Evolutionary conservation across 2,113 vertebrate species (phyloP).

Genomic region (Myotis lucifugus): DNA sequence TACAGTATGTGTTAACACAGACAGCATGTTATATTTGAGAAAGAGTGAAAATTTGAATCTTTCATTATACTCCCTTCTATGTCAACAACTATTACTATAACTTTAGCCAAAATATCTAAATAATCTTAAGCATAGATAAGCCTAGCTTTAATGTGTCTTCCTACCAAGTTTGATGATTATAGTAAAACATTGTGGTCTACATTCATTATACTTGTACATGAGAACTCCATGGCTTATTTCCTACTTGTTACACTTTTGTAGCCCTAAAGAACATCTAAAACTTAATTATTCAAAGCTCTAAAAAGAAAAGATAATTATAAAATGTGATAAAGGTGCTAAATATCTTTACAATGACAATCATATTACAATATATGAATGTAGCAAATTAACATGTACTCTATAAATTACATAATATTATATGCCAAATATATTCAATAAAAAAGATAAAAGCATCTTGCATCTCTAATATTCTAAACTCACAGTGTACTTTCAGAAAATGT

Average conservation of each 20-base stretch:
- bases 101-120: not conserved
- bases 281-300: not conserved
- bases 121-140: not conserved
- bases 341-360: not conserved
- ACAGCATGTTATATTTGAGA: not conserved
- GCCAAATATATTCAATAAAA: not conserved
- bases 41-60: not conserved
- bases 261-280: not conserved
- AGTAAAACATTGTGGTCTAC: not conserved
- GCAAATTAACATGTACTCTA: not conserved
- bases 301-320: not conserved
- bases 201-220: not conserved
- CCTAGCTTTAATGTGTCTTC: not conserved
- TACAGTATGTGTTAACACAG: not conserved
- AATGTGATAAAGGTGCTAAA: not conserved
- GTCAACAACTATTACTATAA: not conserved
- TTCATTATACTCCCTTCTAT: not conserved
- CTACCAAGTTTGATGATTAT: not conserved
- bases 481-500: not conserved
- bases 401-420: not conserved
- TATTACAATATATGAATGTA: not conserved
- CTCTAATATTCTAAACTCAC: not conserved
- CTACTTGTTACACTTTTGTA: not conserved
- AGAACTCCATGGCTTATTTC: not conserved
- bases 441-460: not conserved